phyloP scores from a whole-genome alignment of 2,113 vertebrate genomes.

The Pristiophorus japonicus region DNA sequence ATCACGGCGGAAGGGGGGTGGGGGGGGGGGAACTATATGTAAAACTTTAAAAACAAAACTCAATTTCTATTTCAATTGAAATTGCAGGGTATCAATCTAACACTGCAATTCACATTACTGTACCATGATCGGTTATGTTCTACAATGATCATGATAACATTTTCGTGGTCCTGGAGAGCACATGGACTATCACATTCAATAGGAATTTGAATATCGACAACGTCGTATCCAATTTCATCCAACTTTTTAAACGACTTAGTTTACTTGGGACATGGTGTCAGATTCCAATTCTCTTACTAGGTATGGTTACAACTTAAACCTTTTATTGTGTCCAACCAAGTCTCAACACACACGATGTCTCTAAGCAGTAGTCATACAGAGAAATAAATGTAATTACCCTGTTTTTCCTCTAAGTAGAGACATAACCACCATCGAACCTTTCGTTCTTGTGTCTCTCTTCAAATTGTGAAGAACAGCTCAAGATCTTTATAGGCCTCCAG shows the following conservation, averaged over 20 bases:
- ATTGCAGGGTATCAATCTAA: neutral
- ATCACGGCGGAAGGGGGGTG: neutral
- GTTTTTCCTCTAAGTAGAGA: neutral
- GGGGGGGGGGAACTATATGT: too few relatives aligned
- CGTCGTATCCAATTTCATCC: neutral
- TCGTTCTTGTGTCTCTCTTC: too few relatives aligned
- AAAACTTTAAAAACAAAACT: neutral
- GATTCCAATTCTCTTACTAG: too few relatives aligned
- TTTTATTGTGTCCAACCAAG: neutral
- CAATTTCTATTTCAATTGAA: neutral
- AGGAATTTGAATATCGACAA: neutral
- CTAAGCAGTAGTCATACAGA: neutral
- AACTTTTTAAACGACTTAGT: neutral
- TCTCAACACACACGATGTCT: too few relatives aligned
- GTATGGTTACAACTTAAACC: too few relatives aligned
- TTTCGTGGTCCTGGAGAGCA: too few relatives aligned
- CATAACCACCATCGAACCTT: too few relatives aligned
- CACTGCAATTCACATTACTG: neutral
- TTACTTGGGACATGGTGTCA: too few relatives aligned
- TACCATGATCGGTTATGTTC: neutral
- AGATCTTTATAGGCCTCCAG: too few relatives aligned
- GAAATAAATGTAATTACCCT: neutral
- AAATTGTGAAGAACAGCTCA: too few relatives aligned
- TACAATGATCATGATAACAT: neutral
- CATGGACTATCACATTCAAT: neutral